Conservation (phyloP, 2,888 invertebrate species). For the Phrixothrix hirtus region DNA sequence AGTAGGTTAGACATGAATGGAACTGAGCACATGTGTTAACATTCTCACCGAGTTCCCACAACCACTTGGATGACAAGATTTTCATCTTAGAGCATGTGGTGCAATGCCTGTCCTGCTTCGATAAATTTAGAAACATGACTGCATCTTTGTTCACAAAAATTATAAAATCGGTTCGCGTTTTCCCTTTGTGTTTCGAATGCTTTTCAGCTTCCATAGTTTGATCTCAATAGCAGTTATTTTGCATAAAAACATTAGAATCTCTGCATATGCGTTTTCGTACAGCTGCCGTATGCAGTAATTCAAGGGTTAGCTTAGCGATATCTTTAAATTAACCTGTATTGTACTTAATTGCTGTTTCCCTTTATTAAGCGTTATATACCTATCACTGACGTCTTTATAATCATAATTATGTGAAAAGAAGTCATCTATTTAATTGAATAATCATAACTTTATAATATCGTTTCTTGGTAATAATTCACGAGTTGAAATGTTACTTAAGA, state of each 20-base stretch:
- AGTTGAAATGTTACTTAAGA: too few relatives aligned
- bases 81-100: constrained; percentile 52
- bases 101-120: constrained; percentile 27
- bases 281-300: too few relatives aligned
- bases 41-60: constrained; percentile 53
- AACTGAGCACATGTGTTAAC: constrained; percentile 51
- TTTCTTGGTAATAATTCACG: too few relatives aligned
- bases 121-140: constrained; percentile 21
- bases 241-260: constrained; percentile 25
- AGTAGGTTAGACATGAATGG: constrained; percentile 38
- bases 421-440: too few relatives aligned
- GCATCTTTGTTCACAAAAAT: constrained; percentile 29
- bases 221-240: constrained; percentile 31
- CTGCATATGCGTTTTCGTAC: constrained; percentile 12
- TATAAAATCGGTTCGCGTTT: constrained; percentile 31
- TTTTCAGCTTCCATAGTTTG: constrained; percentile 29
- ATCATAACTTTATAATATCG: too few relatives aligned
- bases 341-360: too few relatives aligned
- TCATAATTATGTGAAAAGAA: too few relatives aligned
- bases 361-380: too few relatives aligned
- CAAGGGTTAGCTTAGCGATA: too few relatives aligned
- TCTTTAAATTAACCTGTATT: too few relatives aligned
- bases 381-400: too few relatives aligned
- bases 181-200: constrained; percentile 29
- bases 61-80: constrained; percentile 55